phyloP scores from a whole-genome alignment of 2,888 invertebrate species.

The Schizotus pectinicornis region DNA sequence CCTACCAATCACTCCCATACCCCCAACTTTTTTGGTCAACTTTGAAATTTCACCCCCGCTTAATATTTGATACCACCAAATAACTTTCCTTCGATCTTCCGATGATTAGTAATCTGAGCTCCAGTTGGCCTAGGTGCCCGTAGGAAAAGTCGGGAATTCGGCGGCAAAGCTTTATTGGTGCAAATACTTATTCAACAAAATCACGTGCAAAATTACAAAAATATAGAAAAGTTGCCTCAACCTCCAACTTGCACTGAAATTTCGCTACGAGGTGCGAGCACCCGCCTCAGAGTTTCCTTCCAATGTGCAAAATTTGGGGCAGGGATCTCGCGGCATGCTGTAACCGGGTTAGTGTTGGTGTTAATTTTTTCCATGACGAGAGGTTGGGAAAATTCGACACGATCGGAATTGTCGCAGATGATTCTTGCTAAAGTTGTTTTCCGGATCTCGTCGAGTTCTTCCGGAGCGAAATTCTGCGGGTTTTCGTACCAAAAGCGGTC shows the following conservation, averaged over 20 bases:
- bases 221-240: no score
- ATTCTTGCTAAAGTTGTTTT: constrained; percentile 75
- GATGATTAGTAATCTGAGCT: no score
- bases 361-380: constrained; percentile 72
- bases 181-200: neutral
- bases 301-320: constrained; percentile 65
- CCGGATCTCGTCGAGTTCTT: constrained; percentile 81
- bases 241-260: neutral
- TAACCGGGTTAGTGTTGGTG: constrained; percentile 61
- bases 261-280: neutral
- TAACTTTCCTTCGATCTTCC: no score
- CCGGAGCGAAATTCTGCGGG: constrained; percentile 70
- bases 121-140: no score
- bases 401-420: constrained; percentile 79
- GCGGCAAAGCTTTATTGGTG: no score
- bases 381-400: constrained; percentile 68
- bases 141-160: no score
- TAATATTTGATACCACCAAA: no score
- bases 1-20: no score
- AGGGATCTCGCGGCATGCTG: constrained; percentile 64
- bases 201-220: constrained; percentile 5
- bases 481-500: constrained; percentile 93
- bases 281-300: constrained; percentile 53
- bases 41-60: no score
- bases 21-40: no score